Percentiles rank a stretch among this genome's conserved stretches.
These are phyloP conservation scores for Thamnophis elegans DNA, from an alignment of 2,797 vertebrate species.

Conservation along the genomic window DNA sequence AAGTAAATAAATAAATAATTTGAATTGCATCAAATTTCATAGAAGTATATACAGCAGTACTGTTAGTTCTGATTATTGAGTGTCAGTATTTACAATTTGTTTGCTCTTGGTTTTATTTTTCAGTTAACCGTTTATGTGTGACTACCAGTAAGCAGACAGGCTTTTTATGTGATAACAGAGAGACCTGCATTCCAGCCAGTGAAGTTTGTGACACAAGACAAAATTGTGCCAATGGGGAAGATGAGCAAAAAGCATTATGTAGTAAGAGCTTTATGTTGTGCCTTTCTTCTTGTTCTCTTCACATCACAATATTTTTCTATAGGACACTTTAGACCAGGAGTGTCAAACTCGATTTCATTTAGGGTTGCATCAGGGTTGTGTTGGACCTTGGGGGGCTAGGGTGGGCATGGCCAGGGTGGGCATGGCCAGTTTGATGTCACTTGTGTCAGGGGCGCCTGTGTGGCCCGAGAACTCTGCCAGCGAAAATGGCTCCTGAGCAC, in stretches of 20 bases:
- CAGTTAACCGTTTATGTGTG: constrained; percentile 64
- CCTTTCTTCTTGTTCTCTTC: accelerated
- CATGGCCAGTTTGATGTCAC: too few relatives aligned
- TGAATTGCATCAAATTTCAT: background rate
- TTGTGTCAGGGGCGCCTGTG: too few relatives aligned
- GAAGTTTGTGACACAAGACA: constrained; percentile 65
- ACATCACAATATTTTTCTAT: background rate
- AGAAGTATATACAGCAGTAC: background rate
- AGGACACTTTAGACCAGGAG: background rate
- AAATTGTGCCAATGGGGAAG: constrained; percentile 69
- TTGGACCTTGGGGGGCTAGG: too few relatives aligned
- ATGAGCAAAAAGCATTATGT: constrained; percentile 73
- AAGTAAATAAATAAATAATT: constrained; percentile 75
- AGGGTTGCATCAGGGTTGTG: too few relatives aligned
- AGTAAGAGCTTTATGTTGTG: constrained; percentile 58
- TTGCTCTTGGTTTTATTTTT: constrained; percentile 9
- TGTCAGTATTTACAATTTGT: background rate
- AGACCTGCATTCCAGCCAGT: constrained; percentile 71
- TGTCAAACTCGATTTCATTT: too few relatives aligned
- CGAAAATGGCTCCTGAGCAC: too few relatives aligned
- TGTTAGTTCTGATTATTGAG: background rate
- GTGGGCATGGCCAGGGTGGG: too few relatives aligned
- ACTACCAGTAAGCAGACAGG: constrained; percentile 69
- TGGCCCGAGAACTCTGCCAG: too few relatives aligned
- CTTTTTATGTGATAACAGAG: constrained; percentile 71